Evolutionary conservation across 2,797 vertebrate species (phyloP).

Genomic region (Eurystomus glaucurus): DNA sequence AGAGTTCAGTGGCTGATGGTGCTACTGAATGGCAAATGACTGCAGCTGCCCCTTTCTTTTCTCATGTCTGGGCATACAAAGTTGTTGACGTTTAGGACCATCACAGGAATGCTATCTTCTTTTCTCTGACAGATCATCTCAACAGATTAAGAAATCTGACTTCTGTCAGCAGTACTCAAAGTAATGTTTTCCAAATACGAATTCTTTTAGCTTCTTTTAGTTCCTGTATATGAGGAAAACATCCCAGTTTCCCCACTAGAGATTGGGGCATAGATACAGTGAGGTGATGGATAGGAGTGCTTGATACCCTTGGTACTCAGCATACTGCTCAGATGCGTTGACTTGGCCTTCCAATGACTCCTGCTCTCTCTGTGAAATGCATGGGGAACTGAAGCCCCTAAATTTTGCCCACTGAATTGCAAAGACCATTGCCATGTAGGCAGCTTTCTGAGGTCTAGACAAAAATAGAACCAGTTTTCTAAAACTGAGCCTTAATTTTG

Average conservation of each 20-base stretch:
- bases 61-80: fast-evolving
- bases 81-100: background rate
- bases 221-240: background rate
- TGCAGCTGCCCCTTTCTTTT: background rate
- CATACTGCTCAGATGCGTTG: background rate
- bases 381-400: background rate
- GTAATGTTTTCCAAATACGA: background rate
- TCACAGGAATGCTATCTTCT: background rate
- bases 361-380: background rate
- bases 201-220: background rate
- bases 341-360: background rate
- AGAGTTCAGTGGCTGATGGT: background rate
- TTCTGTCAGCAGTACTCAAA: background rate
- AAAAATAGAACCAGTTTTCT: background rate
- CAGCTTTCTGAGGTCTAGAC: background rate
- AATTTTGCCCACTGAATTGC: background rate
- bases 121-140: background rate
- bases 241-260: background rate
- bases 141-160: background rate
- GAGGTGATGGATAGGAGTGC: background rate
- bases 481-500: background rate
- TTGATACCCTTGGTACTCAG: background rate
- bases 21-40: background rate
- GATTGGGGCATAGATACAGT: background rate
- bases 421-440: background rate